phyloP scores from a whole-genome alignment of 1,140 invertebrate species.

The Nephila pilipes region DNA sequence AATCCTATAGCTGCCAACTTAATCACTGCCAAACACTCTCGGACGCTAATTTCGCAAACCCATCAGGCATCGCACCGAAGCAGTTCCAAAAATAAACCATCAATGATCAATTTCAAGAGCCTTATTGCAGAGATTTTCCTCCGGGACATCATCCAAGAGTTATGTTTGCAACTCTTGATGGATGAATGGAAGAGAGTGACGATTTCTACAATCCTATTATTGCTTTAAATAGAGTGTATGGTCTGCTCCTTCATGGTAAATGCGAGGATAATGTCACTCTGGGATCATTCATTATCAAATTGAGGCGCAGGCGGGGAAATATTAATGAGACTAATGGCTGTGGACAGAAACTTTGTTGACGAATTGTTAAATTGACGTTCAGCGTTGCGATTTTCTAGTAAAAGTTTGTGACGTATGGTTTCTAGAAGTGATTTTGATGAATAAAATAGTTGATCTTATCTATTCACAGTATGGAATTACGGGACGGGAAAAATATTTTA shows the following conservation, averaged over 20 bases:
- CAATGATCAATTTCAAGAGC: neutral
- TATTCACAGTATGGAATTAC: neutral
- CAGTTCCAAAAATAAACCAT: neutral
- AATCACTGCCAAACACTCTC: neutral
- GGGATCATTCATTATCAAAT: neutral
- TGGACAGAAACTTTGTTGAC: neutral
- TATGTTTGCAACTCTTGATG: neutral
- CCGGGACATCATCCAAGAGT: neutral
- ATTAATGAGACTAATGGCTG: neutral
- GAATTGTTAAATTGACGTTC: neutral
- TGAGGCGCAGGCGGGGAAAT: neutral
- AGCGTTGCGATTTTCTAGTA: neutral
- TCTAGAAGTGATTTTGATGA: neutral
- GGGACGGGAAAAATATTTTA: neutral
- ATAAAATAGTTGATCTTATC: neutral
- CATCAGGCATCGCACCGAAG: neutral
- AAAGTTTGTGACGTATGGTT: neutral
- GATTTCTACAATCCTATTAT: conserved; percentile 12
- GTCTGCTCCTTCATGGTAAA: neutral
- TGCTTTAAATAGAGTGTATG: neutral
- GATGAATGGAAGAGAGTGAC: neutral
- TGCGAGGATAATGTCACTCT: neutral
- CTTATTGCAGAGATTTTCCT: neutral
- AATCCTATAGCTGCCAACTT: neutral
- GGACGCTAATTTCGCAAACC: neutral